Evolutionary conservation across 1,140 invertebrate species (phyloP).

Genomic region (Panonychus citri): DNA sequence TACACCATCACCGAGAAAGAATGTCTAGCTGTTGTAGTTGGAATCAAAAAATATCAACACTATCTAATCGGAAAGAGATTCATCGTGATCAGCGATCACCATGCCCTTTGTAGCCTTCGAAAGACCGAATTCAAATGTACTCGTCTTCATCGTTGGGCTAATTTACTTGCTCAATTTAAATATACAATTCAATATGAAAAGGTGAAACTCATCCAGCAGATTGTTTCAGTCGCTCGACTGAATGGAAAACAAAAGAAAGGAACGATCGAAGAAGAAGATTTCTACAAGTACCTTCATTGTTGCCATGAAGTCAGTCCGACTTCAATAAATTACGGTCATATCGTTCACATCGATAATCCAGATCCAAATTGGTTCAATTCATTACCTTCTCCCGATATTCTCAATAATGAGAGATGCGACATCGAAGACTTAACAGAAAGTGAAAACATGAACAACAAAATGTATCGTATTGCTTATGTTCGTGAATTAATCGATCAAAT

Average conservation of each 20-base stretch:
- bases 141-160: slow-evolving; percentile 25
- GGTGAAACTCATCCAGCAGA: background rate
- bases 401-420: no score
- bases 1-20: slow-evolving; percentile 27
- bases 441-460: no score
- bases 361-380: no score
- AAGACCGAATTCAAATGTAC: slow-evolving; percentile 22
- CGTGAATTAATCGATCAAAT: no score
- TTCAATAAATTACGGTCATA: no score
- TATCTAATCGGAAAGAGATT: slow-evolving; percentile 29
- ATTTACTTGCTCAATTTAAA: slow-evolving; percentile 26
- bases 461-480: no score
- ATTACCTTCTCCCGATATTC: no score
- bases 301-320: no score
- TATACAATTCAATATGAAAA: slow-evolving; percentile 18
- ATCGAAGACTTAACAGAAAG: background rate
- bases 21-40: slow-evolving; percentile 27
- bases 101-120: slow-evolving; percentile 24
- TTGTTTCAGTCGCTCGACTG: background rate
- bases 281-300: background rate
- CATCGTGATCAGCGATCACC: slow-evolving; percentile 28
- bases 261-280: background rate
- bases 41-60: slow-evolving; percentile 24
- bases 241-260: background rate
- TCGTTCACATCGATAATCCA: no score